Evolutionary conservation across 2,888 invertebrate genomes (phyloP), one percentile per base, ranked within the genome.

Genomic region (Cryptophagus acutangulus): DNA sequence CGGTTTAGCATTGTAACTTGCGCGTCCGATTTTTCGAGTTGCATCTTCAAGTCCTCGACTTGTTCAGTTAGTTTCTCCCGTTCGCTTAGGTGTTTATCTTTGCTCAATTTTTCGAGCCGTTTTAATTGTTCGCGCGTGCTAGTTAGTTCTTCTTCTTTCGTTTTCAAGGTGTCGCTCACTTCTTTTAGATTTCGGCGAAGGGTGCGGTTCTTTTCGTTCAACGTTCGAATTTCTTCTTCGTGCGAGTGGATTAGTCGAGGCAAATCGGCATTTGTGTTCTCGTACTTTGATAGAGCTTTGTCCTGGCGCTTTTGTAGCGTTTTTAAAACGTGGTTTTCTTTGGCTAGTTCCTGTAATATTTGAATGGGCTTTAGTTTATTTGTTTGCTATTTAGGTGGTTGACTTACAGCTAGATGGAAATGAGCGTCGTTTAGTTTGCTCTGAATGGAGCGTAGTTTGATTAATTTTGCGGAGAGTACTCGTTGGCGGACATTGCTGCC

Each of bases 281-380:
- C 87, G 61, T 84, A 80, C 73, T 82, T 83, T 52, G 80, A 79
- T 36, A 89, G 66, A 0, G 87, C 87, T 42, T 79, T 78, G 57
- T 87, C 87, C 57, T 88, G 88, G 35, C 87, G 77, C 61, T 85
- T 87, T 65, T 87, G 87, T 25, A 88, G 67, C 2, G 82, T 84
- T 53, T 82, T 81, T 17, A 89, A 64, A 25, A 84, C 74, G 52
- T 81, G 78, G 62, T 89, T 89, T 65, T 89, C 89, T 59, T 83
- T 77, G 1, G 75, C 71, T 28, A 82, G 61, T 63, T 82, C 82
- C 81, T 81, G 47, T 25, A 70, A 67, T 35, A 28, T 12, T 17
- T 33, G 18, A 62, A 41, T 33, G 8, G 41, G 34, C 40, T 30
- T 38, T 10, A 40, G 10, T 9, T 3, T 14, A 16, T 33, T 29